Base-by-base conservation (phyloP, 2,888 invertebrate genomes). In the Ichneumoninae sp. region DNA sequence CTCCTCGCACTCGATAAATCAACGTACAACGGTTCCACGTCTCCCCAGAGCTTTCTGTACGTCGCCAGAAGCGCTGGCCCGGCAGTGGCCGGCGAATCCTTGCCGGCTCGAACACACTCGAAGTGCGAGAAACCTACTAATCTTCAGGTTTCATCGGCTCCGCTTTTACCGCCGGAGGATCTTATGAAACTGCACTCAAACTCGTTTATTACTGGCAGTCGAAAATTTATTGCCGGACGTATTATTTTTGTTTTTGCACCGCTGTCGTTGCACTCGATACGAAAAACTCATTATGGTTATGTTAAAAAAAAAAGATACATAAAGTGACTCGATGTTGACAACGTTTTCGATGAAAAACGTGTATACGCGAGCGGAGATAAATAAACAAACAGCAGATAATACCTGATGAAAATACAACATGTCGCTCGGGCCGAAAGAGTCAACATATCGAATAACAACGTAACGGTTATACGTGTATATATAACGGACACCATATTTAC, bases 1-100 rank as follows among this genome's bases (percentile, higher is more conserved):
- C 60, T 78, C 66, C 78, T 79, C 70, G 60, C 81, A 78, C 81
- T 85, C 81, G 79, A 85, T 85, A 85, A 82, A 82, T 85, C 85
- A 85, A 74, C 74, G 79, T 60, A 63, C 71, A 36, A 54, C 57
- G 26, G 13, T 74, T 68, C 81, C 70, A 52, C 10, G 50, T 50
- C 75, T 82, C 82, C 60, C 50, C 26, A 44, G 60, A 71, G 60
- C 57, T 82, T 81, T 78, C 66, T 66, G 16, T 71, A 75, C 71
- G 40, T 78, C 54, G 70, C 54, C 65, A 63, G 63, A 50, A 33
- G 40, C 60, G 13, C 47, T 63, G 7, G 40, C 2, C 63, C n/a
- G 26, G 26, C 47, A 33, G 50, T 65, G 75, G 19, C 47, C 65
- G 50, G 47, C 66, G 66, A 40, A 54, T 54, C 54, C 40, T 52